Evolutionary conservation across 1,140 invertebrate species (phyloP), one percentile per base, ranked within the genome.

Genomic region (Meteorus sp.): DNA sequence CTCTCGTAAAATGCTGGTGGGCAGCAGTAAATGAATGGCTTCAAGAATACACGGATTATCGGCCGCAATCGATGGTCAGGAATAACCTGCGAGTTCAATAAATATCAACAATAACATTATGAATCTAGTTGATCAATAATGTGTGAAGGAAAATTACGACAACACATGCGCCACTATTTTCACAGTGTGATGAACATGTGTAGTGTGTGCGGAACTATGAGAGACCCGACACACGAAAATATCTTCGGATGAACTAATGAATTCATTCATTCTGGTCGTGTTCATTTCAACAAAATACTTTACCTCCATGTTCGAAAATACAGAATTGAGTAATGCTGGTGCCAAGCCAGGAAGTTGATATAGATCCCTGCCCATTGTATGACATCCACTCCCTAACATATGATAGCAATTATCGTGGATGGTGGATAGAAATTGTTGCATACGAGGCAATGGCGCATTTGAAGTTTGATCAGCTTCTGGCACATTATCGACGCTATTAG

Each of bases 31-130:
- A 95, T 86, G 68, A 94, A 94, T 3, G 91, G 89, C 68, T 92
- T 92, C 62, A 95, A 80, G 73, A 94, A 94, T 8, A 89, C 86
- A 7, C 91, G 85, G 60, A 95, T 88, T 44, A 95, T 86, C 0
- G 89, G 87, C 41, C 92, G 82, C 60, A 95, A 72, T 77, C 91
- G 85, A 76, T 91, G 89, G 76, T 95, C 92, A n/a, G 93, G 92
- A 68, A 95, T 85, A 48, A 80, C 76, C 77, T 86, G 56, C 27
- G 9, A 29, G 9, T n/a, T n/a, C 27, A 29, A 29, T 29, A 29
- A 29, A 29, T 29, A 29, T 29, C 27, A 44, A 41, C 22, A 58
- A 47, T 54, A 19, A 48, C 43, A 31, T 48, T 22, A 39, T 61
- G 57, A 56, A 62, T 61, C 50, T 29, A 67, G 22, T 67, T 17